phyloP scores from a whole-genome alignment of 2,888 invertebrate genomes.

The Apodemia mormo region DNA sequence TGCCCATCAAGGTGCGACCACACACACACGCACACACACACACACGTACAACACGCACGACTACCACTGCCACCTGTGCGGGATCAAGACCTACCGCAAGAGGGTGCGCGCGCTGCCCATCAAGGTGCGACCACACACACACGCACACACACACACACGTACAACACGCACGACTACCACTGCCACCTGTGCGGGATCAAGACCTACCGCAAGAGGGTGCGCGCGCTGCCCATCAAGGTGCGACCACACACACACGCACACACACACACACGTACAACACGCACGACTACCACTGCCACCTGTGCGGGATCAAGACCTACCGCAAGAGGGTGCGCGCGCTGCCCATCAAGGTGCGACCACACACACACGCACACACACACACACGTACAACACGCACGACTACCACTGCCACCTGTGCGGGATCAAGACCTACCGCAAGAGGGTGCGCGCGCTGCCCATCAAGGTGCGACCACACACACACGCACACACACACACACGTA shows the following conservation, averaged over 20 bases:
- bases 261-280: constrained; percentile 92
- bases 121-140: no score
- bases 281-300: constrained; percentile 95
- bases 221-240: no score
- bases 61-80: constrained; percentile 96
- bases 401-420: constrained; percentile 97
- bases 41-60: constrained; percentile 95
- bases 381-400: constrained; percentile 95
- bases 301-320: constrained; percentile 95
- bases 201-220: constrained; percentile 89
- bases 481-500: constrained; percentile 82
- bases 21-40: no score
- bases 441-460: constrained; percentile 47
- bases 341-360: no score
- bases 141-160: constrained; percentile 70
- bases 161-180: constrained; percentile 95
- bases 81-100: constrained; percentile 93
- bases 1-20: no score
- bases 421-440: constrained; percentile 92
- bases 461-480: no score
- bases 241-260: no score
- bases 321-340: constrained; percentile 82
- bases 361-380: no score
- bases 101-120: constrained; percentile 51
- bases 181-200: constrained; percentile 96